A percentile compares a stretch with the other conserved stretches of the same genome.
Evolutionary conservation across 2,797 vertebrate genomes (phyloP).

Genomic region (Lagothrix lagotricha): DNA sequence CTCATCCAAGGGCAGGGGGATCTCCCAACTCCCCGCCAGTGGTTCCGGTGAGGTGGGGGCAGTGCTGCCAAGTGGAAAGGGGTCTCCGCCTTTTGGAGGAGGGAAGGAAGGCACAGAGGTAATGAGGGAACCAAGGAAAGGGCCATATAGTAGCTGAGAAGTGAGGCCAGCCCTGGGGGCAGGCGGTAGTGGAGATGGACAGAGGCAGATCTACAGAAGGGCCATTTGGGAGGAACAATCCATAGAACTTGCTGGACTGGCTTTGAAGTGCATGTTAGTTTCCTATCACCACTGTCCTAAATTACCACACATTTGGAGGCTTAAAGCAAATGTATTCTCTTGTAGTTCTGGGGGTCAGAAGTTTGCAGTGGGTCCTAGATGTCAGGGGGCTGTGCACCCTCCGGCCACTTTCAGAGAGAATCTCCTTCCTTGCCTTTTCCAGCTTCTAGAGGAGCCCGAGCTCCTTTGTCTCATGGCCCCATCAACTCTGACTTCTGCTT

Average conservation of each 20-base stretch:
- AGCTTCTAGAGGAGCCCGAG: background rate
- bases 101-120: background rate
- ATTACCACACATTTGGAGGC: background rate
- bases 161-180: background rate
- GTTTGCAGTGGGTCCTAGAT: background rate
- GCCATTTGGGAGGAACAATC: background rate
- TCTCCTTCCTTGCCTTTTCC: background rate
- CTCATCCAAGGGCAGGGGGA: background rate
- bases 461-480: background rate
- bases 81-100: background rate
- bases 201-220: background rate
- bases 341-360: background rate
- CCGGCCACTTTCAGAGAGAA: background rate
- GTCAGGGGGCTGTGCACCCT: background rate
- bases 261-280: background rate
- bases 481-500: background rate
- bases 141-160: background rate
- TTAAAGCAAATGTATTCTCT: background rate
- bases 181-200: background rate
- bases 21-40: too few relatives aligned
- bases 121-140: background rate
- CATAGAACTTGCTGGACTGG: background rate
- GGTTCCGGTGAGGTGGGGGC: background rate
- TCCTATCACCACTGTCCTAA: background rate
- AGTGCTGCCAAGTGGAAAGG: background rate